Percentiles rank a stretch among this genome's conserved stretches.
Conservation (phyloP, 2,888 invertebrate species). For the Caenorhabditis sulstoni region DNA sequence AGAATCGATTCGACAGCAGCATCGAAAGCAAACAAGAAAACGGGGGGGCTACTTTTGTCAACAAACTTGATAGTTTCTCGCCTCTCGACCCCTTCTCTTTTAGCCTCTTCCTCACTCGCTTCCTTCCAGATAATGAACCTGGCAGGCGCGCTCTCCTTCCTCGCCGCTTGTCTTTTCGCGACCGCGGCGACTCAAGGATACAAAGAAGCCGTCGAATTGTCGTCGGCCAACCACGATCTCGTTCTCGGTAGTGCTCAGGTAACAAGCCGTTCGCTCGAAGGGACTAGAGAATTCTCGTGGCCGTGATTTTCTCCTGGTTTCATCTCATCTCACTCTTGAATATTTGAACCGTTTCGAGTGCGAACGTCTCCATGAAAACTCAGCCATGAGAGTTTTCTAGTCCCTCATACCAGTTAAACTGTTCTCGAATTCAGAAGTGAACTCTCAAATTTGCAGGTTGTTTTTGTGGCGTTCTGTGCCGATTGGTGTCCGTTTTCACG, state of each 20-base stretch:
- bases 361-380: no score
- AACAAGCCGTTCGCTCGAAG: conserved; percentile 10
- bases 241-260: conserved; percentile 75
- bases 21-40: conserved; percentile 34
- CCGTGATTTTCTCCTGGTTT: no score
- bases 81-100: conserved; percentile 17
- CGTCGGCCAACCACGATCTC: conserved; percentile 75
- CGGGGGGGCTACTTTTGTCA: conserved; percentile 49
- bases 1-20: conserved; percentile 23
- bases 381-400: no score
- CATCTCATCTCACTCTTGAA: no score
- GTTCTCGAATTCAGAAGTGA: background rate
- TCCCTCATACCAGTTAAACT: background rate
- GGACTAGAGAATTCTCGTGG: background rate
- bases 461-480: conserved; percentile 98
- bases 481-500: conserved; percentile 99
- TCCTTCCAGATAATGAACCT: conserved; percentile 55
- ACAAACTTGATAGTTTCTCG: conserved; percentile 41
- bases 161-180: conserved; percentile 30
- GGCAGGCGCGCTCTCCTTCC: conserved; percentile 28
- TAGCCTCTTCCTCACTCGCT: conserved; percentile 9
- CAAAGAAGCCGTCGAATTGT: conserved; percentile 68
- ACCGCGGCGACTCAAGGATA: conserved; percentile 20
- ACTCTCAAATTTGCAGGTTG: conserved; percentile 85
- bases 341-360: no score